Base-by-base conservation (phyloP, 2,113 vertebrate species). In the Malurus melanocephalus region DNA sequence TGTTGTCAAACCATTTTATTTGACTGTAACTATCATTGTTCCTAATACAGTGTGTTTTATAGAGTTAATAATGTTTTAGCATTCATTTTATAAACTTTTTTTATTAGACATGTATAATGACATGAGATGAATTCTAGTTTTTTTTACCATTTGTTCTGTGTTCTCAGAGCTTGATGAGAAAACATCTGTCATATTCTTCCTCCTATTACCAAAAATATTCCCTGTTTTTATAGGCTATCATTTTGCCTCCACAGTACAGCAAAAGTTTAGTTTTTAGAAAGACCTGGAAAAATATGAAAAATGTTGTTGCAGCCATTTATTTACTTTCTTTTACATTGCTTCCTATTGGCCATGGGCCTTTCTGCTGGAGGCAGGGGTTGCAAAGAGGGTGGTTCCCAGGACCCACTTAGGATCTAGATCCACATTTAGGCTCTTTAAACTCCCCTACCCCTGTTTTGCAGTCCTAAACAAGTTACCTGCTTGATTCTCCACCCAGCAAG, bases 31-130 rank as follows among this genome's bases (percentile, higher is more conserved):
- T 88, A 89, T 89, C 61, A 90, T 84, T 87, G n/a, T 62, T 95
- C 86, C 80, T 95, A 87, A n/a, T 90, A 38, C 28, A 46, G 53
- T 48, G 72, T 89, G 24, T 61, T 96, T 96, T 96, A 96, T 77
- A 79, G 61, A 64, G 32, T 66, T 66, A 35, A 16, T 49, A 35
- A 75, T 22, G 20, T 30, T 94, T 90, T 38, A 93, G 55, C 46
- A 74, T 38, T 91, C 24, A 42, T 65, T 95, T 90, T 82, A 45
- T 19, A 77, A 68, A 53, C 11, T 30, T 68, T 88, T 45, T 95
- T 71, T 74, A 23, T 60, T 74, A 89, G 80, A 48, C 10, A 60
- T 65, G 84, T 74, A 13, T 69, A 74, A 79, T 64, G 49, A 75
- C 11, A 18, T 11, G 38, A 11, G 23, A 60, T 42, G 7, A 84